These are phyloP conservation scores for Sarcophilus harrisii DNA, from an alignment of 2,797 vertebrate genomes.

Conservation along the genomic window DNA sequence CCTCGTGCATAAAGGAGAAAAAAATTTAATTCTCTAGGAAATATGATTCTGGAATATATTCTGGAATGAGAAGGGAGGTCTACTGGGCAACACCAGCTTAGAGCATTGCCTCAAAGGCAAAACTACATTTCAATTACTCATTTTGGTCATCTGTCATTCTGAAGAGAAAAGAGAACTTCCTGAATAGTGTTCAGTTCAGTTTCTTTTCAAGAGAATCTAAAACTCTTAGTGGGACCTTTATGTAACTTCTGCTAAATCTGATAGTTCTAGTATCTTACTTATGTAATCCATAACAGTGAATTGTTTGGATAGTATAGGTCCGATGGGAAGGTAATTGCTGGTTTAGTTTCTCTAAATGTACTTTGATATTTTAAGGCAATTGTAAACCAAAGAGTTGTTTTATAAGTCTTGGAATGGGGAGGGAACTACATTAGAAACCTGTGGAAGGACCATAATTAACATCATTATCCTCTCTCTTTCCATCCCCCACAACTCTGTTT, in stretches of 20 bases:
- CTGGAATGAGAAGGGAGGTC: background rate
- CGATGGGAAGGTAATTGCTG: background rate
- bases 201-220: background rate
- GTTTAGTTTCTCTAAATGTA: background rate
- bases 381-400: background rate
- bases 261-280: background rate
- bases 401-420: background rate
- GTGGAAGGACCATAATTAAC: background rate
- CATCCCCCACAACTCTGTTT: background rate
- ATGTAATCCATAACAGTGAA: background rate
- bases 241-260: background rate
- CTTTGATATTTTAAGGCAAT: background rate
- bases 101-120: background rate
- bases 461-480: background rate
- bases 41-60: background rate
- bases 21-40: background rate
- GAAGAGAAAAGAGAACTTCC: background rate
- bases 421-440: background rate
- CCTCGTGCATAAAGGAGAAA: background rate
- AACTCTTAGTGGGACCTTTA: background rate
- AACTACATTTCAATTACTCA: background rate
- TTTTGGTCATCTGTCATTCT: background rate
- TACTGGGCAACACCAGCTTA: background rate
- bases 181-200: background rate
- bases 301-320: background rate